Conservation (phyloP, 2,888 invertebrate genomes). For the Blastobasis adustella region DNA sequence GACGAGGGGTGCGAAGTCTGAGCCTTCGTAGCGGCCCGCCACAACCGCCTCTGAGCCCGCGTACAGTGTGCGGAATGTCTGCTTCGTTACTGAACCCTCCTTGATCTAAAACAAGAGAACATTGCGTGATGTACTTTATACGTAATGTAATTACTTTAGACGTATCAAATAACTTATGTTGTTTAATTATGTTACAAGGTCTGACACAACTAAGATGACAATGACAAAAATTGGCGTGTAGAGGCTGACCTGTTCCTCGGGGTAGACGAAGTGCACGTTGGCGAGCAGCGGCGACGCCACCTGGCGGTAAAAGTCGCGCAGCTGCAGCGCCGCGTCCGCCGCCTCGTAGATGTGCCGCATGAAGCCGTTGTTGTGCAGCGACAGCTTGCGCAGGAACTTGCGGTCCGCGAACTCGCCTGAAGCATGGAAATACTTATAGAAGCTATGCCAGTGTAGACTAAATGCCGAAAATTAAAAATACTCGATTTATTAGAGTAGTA, state of each 20-base stretch:
- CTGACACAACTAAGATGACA: too few species aligned
- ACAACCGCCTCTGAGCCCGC: slow-evolving; percentile 79
- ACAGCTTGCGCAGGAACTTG: slow-evolving; percentile 78
- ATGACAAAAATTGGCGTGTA: too few species aligned
- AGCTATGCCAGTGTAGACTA: not conserved
- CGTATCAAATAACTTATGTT: too few species aligned
- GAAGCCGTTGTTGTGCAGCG: slow-evolving; percentile 79
- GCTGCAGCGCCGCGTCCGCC: slow-evolving; percentile 79
- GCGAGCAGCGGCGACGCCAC: slow-evolving; percentile 80
- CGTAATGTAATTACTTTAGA: too few species aligned
- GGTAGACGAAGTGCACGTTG: slow-evolving; percentile 78
- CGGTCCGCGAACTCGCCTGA: slow-evolving; percentile 78
- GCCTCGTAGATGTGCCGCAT: slow-evolving; percentile 82
- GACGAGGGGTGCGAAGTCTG: slow-evolving; percentile 38
- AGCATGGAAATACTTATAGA: not conserved
- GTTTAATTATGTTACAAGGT: too few species aligned
- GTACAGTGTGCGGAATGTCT: slow-evolving; percentile 74
- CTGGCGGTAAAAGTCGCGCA: slow-evolving; percentile 79
- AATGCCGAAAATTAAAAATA: too few species aligned
- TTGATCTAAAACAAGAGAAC: slow-evolving; percentile 39
- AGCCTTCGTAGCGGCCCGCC: slow-evolving; percentile 60
- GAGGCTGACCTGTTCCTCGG: not conserved
- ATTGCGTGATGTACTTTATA: too few species aligned
- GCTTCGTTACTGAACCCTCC: slow-evolving; percentile 64
- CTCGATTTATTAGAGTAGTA: too few species aligned